These are phyloP conservation scores for Epinephelus awoara DNA, from an alignment of 2,797 vertebrate species.

Conservation along the genomic window DNA sequence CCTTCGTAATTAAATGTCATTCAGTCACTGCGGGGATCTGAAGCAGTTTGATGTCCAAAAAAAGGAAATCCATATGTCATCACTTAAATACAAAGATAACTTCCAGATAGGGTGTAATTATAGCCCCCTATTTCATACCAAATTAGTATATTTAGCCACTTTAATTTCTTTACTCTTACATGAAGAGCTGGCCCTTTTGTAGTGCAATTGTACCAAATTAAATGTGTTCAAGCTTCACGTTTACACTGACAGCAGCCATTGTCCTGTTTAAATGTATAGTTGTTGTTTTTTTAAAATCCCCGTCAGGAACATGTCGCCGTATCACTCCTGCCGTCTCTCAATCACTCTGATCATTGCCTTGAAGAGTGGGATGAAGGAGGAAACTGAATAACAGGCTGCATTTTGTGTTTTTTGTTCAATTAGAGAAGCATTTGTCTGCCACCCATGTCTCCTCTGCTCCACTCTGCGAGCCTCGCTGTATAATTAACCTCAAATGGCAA, in stretches of 20 bases:
- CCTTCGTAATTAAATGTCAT: conserved; percentile 83
- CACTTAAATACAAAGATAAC: conserved; percentile 76
- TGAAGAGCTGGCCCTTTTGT: conserved; percentile 52
- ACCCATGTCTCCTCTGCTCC: conserved; percentile 83
- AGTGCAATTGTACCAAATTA: conserved; percentile 58
- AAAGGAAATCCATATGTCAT: conserved; percentile 78
- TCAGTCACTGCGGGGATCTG: conserved; percentile 76
- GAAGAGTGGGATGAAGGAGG: conserved; percentile 73
- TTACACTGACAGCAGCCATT: conserved; percentile 28
- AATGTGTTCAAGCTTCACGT: conserved; percentile 45
- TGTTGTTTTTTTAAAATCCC: conserved; percentile 13
- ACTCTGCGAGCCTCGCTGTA: conserved; percentile 80
- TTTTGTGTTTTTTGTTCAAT: conserved; percentile 84
- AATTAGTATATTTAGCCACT: conserved; percentile 82
- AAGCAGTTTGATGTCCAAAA: conserved; percentile 74
- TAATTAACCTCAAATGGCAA: conserved; percentile 88
- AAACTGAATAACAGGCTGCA: conserved; percentile 71
- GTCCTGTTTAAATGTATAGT: conserved; percentile 28
- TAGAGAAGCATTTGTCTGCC: conserved; percentile 85
- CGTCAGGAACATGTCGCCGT: conserved; percentile 22
- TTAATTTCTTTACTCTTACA: conserved; percentile 53
- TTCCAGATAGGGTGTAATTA: conserved; percentile 73
- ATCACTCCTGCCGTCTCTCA: conserved; percentile 57
- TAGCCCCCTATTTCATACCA: conserved; percentile 80
- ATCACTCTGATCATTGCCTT: conserved; percentile 64